A percentile compares a stretch with the other conserved stretches of the same genome.
Conservation (phyloP, 2,797 vertebrate species). For the Halcyon leucocephala region DNA sequence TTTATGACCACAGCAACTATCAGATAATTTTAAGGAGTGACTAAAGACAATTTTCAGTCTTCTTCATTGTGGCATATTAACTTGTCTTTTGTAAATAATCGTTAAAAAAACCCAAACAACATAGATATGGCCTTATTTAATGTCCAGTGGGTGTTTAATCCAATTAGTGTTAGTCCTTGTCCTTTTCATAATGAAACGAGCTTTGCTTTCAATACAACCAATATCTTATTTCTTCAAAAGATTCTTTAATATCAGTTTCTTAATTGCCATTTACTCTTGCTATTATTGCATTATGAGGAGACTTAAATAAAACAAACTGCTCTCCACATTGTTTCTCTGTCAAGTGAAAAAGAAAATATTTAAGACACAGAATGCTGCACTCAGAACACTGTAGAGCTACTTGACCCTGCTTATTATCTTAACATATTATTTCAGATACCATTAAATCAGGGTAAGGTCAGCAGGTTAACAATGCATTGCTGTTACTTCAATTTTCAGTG, state of each 20-base stretch:
- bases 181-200: background rate
- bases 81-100: background rate
- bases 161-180: background rate
- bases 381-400: background rate
- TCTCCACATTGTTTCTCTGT: background rate
- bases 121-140: background rate
- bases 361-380: background rate
- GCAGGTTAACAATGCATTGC: background rate
- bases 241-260: background rate
- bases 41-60: background rate
- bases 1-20: background rate
- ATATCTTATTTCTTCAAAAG: background rate
- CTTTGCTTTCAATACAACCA: background rate
- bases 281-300: background rate
- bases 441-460: background rate
- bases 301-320: background rate
- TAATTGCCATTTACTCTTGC: conserved; percentile 24
- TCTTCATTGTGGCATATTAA: background rate
- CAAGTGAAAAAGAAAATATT: background rate
- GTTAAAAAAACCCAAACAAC: background rate
- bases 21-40: background rate
- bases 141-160: conserved; percentile 14
- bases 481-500: background rate
- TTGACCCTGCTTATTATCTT: conserved; percentile 29
- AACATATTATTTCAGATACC: conserved; percentile 5